Conservation (phyloP, 2,113 vertebrate species). For the Dicentrarchus labrax region DNA sequence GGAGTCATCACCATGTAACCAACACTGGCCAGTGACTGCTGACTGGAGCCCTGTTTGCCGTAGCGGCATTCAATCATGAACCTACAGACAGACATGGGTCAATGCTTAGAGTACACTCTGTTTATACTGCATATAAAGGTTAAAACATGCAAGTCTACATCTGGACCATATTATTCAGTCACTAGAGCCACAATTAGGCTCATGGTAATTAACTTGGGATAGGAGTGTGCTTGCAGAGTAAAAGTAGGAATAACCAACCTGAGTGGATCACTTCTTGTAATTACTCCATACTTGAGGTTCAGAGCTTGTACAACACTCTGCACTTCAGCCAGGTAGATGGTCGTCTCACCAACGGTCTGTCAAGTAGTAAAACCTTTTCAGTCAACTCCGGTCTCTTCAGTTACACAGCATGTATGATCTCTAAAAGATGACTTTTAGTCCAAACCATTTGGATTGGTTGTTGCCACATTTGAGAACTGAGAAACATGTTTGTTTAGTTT, state of each 20-base stretch:
- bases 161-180: neutral
- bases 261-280: constrained; percentile 72
- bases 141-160: neutral
- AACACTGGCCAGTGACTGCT: constrained; percentile 43
- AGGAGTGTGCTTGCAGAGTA: neutral
- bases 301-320: constrained; percentile 47
- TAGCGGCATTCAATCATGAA: constrained; percentile 83
- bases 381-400: neutral
- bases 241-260: constrained; percentile 53
- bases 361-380: neutral
- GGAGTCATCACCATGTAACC: constrained; percentile 79
- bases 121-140: neutral
- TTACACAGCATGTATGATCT: neutral
- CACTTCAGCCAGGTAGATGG: constrained; percentile 77
- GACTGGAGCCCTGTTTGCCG: neutral
- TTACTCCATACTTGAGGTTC: constrained; percentile 76
- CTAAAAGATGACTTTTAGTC: neutral
- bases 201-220: neutral
- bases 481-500: too few relatives aligned
- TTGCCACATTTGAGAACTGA: neutral
- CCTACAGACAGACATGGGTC: constrained; percentile 44
- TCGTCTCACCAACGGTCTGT: constrained; percentile 67
- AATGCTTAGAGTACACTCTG: too few relatives aligned
- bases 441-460: neutral
- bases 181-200: too few relatives aligned